Percentiles rank a stretch among this genome's conserved stretches.
Evolutionary conservation across 1,140 invertebrate genomes (phyloP).

Genomic region (Lanistes nyassanus): DNA sequence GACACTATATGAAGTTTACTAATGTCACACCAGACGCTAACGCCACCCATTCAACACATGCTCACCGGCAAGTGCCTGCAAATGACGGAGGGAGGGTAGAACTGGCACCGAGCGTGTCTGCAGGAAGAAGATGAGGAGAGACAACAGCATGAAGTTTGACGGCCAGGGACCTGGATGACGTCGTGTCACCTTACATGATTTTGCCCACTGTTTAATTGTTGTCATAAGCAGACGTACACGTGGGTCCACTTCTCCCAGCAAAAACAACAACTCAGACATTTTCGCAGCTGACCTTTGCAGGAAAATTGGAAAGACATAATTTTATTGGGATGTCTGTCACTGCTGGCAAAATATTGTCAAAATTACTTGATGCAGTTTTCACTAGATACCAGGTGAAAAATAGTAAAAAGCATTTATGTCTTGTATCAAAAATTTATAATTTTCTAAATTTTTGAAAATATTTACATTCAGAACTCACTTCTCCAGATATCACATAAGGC

Average conservation of each 20-base stretch:
- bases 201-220: conserved; percentile 23
- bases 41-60: too few relatives aligned
- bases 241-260: conserved; percentile 13
- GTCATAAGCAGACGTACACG: conserved; percentile 18
- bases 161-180: conserved; percentile 19
- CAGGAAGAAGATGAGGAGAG: conserved; percentile 16
- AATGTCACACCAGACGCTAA: too few relatives aligned
- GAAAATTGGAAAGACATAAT: neutral
- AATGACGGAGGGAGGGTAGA: neutral
- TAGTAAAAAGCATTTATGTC: too few relatives aligned
- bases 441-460: too few relatives aligned
- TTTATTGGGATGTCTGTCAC: too few relatives aligned
- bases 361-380: too few relatives aligned
- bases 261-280: conserved; percentile 21
- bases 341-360: too few relatives aligned
- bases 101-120: conserved; percentile 9
- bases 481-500: too few relatives aligned
- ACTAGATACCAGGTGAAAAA: too few relatives aligned
- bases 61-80: conserved; percentile 18
- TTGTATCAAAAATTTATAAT: too few relatives aligned
- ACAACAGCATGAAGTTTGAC: conserved; percentile 16
- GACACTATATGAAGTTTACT: too few relatives aligned
- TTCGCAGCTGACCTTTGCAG: conserved; percentile 14
- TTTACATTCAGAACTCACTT: too few relatives aligned
- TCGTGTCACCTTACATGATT: conserved; percentile 17